These are phyloP conservation scores for Heterochromis multidens DNA, from an alignment of 2,113 vertebrate species.

Conservation along the genomic window DNA sequence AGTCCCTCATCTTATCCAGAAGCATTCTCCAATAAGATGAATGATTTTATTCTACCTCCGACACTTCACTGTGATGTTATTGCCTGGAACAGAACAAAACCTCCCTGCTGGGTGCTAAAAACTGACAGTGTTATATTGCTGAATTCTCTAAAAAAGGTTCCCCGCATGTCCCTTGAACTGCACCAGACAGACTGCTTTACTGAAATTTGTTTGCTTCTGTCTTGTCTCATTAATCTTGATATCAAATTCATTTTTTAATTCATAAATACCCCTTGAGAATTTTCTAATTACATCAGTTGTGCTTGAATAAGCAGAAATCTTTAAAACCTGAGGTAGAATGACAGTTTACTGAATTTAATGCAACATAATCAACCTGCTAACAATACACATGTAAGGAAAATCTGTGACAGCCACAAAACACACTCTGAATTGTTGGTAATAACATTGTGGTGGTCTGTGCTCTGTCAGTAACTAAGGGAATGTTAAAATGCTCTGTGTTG, in stretches of 20 bases:
- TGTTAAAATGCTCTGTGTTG: not conserved
- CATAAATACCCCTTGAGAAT: not conserved
- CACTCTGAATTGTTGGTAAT: not conserved
- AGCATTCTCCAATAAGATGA: conserved; percentile 31
- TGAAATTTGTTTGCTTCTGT: conserved; percentile 1
- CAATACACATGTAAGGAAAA: not conserved
- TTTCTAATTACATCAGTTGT: conserved; percentile 8
- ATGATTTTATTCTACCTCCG: conserved; percentile 36
- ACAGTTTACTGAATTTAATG: not conserved
- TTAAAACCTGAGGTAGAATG: not conserved
- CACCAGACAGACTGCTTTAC: not conserved
- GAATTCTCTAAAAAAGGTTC: not conserved
- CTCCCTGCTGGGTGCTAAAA: conserved; percentile 31
- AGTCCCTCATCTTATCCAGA: conserved; percentile 11
- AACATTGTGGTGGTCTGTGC: not conserved
- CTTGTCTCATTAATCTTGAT: not conserved
- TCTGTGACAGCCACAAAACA: not conserved
- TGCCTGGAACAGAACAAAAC: conserved; percentile 41
- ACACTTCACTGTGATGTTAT: conserved; percentile 40
- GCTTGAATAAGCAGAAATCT: not conserved
- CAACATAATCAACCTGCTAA: not conserved
- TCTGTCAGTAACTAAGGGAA: not conserved
- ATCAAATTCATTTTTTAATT: conserved; percentile 2
- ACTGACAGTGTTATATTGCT: conserved; percentile 2
- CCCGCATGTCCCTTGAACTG: not conserved